Conservation (phyloP, 2,888 invertebrate species). For the Amphipyra tragopoginis region DNA sequence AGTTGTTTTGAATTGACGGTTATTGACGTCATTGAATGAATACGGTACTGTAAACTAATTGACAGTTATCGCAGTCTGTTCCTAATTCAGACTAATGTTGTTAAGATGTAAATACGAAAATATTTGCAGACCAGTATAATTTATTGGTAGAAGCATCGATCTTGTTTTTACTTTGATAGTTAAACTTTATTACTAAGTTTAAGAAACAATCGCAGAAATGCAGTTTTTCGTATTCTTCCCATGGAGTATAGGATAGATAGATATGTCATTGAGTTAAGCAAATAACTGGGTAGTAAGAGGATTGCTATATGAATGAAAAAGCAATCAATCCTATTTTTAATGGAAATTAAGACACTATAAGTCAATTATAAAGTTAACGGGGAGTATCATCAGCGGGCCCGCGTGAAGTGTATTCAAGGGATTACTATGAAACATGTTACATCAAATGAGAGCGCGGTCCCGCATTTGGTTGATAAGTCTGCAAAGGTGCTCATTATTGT, state of each 20-base stretch:
- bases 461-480: conserved; percentile 1
- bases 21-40: conserved; percentile 8
- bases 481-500: conserved; percentile 31
- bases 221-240: conserved; percentile 28
- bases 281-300: conserved; percentile 19
- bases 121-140: not conserved
- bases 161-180: conserved; percentile 20
- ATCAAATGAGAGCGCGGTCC: no score
- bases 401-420: no score
- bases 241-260: conserved; percentile 12
- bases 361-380: conserved; percentile 36
- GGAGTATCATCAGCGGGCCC: no score
- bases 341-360: conserved; percentile 35
- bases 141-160: conserved; percentile 5
- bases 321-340: conserved; percentile 26
- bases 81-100: conserved; percentile 1
- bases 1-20: conserved; percentile 6
- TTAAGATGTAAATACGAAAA: conserved; percentile 6
- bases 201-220: conserved; percentile 38
- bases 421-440: no score
- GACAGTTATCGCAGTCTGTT: not conserved
- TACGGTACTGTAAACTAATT: not conserved
- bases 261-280: conserved; percentile 7
- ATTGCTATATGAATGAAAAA: conserved; percentile 31
- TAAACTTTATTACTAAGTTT: conserved; percentile 40